Base-by-base conservation (phyloP, 2,888 invertebrate genomes). In the Timema podura region DNA sequence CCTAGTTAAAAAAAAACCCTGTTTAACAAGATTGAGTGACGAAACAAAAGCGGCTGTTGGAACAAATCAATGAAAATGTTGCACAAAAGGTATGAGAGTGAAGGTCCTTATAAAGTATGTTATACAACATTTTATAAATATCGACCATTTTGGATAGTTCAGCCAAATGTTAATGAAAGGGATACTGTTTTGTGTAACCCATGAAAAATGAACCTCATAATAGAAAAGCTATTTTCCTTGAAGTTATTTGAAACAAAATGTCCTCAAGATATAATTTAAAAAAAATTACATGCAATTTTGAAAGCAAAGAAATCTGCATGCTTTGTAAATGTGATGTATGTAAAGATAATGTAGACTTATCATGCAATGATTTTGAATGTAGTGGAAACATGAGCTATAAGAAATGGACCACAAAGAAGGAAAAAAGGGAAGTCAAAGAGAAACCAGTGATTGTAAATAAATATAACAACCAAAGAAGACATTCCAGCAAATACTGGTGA, bases 241-340 rank as follows among this genome's bases (percentile, higher is more conserved):
- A 30, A 68, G 59, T 10, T 68, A 16, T 46, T 57, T n/a, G 3
- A 68, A 45, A 57, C 47, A 61, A 59, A 68, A 68, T 3, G 44
- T 10, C 61, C 59, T 16, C 54, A 54, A 1, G 46, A 48, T 59
- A 68, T 59, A 44, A 59, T 57, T 11, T 15, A 57, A 57, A n/a
- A n/a, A n/a, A n/a, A n/a, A 15, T 44, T 61, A n/a, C 15, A n/a
- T 61, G n/a, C 15, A 16, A 48, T 48, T 16, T 5, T 61, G 45
- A 54, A 59, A 57, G 46, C 46, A 59, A 46, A 61, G 68, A 54
- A 47, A 51, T 54, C 30, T 68, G 68, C 61, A 48, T 68, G 30
- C 48, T 68, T 11, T n/a, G 59, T 46, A 54, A 68, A 68, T 68
- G 68, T 54, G 45, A 51, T 51, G 9, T 11, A 30, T 68, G 57